Evolutionary conservation across 1,140 invertebrate genomes (phyloP), one percentile per base, ranked within the genome.

Genomic region (Papilio polyxenes): DNA sequence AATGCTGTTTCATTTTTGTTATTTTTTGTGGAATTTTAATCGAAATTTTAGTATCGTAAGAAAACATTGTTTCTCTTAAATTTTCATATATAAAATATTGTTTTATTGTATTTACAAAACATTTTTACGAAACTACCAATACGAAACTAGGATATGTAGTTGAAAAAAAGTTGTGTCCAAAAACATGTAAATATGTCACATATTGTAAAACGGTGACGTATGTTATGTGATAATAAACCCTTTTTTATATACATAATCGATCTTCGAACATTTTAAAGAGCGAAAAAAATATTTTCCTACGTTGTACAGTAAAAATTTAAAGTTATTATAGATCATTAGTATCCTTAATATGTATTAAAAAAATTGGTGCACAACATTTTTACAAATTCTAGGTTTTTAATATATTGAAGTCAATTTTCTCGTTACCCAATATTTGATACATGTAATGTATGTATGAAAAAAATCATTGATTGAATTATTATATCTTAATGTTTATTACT

Each of bases 361-460:
- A 74, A 49, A 83, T 83, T 84, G 85, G 82, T 87, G 85, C 85
- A 86, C 88, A 88, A 89, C 80, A 84, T 90, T 92, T 90, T 92
- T 89, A 90, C 90, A 65, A 86, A 83, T 85, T 86, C 82, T 89
- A 88, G 85, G 84, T 85, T 89, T 85, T 87, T 90, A 87, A 86
- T 91, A 91, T 88, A 89, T 91, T 89, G 86, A 89, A 85, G 92
- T 94, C 92, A 93, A 94, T 93, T 94, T 85, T 94, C 87, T 89
- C 84, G 82, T 90, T 90, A 90, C 87, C 87, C 84, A 90, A 88
- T 80, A 84, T 86, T 90, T 92, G 88, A 72, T 90, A 88, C 88
- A 89, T 89, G 89, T 87, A 85, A 83, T 65, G 44, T 80, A 80
- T 80, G 78, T 80, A 65, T 80, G 49, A 48, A 65, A 80, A 80